A percentile compares a stretch with the other conserved stretches of the same genome.
Conservation (phyloP, 2,888 invertebrate species). For the Amiota minor region DNA sequence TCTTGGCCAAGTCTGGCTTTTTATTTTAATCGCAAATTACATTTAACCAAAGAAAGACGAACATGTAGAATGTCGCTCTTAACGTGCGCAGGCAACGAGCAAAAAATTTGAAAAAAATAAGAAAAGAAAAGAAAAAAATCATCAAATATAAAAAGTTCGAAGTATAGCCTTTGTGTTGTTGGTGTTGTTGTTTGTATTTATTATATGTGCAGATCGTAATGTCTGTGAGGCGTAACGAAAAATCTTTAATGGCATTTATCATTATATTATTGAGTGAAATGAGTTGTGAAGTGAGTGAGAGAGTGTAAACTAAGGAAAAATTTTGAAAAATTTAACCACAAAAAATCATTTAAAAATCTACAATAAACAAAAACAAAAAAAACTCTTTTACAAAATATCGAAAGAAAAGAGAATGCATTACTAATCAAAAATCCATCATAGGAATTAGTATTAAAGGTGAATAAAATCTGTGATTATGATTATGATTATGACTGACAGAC, state of each 20-base stretch:
- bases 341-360: conserved; percentile 50
- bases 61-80: conserved; percentile 33
- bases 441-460: too few species aligned
- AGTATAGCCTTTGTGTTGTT: conserved; percentile 40
- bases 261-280: background rate
- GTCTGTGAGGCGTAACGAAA: conserved; percentile 65
- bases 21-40: conserved; percentile 57
- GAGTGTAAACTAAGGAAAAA: conserved; percentile 39
- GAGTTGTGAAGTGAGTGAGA: too few species aligned
- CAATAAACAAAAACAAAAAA: background rate
- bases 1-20: conserved; percentile 39
- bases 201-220: conserved; percentile 61
- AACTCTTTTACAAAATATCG: background rate
- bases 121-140: background rate
- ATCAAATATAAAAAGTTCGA: conserved; percentile 35
- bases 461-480: too few species aligned
- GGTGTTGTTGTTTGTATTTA: conserved; percentile 20
- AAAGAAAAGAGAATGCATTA: background rate
- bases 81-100: conserved; percentile 29
- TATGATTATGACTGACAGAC: too few species aligned
- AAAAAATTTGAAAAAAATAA: conserved; percentile 33
- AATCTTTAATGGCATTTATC: conserved; percentile 47
- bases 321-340: conserved; percentile 52
- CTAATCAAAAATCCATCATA: too few species aligned
- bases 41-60: conserved; percentile 60